Conservation (phyloP, 2,888 invertebrate genomes). For the Cryptops parisi region DNA sequence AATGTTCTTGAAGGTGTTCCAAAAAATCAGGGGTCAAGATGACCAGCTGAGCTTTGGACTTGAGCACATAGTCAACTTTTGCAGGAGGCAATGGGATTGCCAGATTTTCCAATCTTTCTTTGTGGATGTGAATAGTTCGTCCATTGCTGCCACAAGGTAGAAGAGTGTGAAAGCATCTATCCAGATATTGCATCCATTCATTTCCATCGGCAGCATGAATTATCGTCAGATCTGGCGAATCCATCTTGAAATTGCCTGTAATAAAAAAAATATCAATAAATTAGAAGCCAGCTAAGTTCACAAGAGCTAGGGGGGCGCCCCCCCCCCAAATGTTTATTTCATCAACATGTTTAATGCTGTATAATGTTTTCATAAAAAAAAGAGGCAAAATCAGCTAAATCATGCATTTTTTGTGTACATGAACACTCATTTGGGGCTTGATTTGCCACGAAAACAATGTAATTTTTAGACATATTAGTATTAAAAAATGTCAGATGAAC, state of each 20-base stretch:
- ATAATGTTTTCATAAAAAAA: too few relatives aligned
- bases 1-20: slow-evolving; percentile 37
- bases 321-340: too few relatives aligned
- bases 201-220: slow-evolving; percentile 6
- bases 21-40: slow-evolving; percentile 62
- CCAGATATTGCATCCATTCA: slow-evolving; percentile 12
- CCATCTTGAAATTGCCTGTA: slow-evolving; percentile 10
- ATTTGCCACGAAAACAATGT: too few relatives aligned
- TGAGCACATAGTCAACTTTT: neutral
- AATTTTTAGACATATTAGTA: too few relatives aligned
- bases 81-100: slow-evolving; percentile 4
- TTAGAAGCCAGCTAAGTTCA: too few relatives aligned
- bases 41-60: slow-evolving; percentile 45
- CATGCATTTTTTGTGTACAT: too few relatives aligned
- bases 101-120: slow-evolving; percentile 11
- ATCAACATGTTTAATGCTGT: too few relatives aligned
- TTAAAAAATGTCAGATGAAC: too few relatives aligned
- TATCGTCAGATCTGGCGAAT: slow-evolving; percentile 9
- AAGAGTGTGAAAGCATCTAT: slow-evolving; percentile 6
- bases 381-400: too few relatives aligned
- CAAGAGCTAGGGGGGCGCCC: too few relatives aligned
- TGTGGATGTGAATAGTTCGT: slow-evolving; percentile 7
- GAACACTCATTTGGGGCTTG: too few relatives aligned
- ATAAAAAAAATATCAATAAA: too few relatives aligned
- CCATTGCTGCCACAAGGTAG: neutral